These are phyloP conservation scores for Plebejus anna DNA, from an alignment of 2,888 invertebrate genomes.

Conservation along the genomic window DNA sequence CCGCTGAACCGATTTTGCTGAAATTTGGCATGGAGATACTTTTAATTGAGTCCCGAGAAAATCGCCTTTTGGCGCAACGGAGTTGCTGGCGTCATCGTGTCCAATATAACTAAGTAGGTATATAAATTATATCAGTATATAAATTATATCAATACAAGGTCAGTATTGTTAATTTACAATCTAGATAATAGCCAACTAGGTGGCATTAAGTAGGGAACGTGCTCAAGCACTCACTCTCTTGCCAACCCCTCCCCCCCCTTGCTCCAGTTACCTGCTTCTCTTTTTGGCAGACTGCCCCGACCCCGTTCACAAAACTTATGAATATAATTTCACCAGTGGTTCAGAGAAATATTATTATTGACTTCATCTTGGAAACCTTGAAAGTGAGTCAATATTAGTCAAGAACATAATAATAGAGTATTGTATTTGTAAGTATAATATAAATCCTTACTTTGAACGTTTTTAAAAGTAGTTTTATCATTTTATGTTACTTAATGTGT, in stretches of 20 bases:
- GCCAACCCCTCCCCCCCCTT: constrained; percentile 5
- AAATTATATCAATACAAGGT: too few species aligned
- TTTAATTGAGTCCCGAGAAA: too few species aligned
- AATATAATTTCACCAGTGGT: constrained; percentile 21
- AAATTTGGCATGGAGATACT: too few species aligned
- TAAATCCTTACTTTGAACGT: too few species aligned
- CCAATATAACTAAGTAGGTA: too few species aligned
- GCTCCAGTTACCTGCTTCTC: constrained; percentile 24
- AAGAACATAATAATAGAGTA: not conserved
- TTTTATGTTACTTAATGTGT: too few species aligned
- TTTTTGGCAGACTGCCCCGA: constrained; percentile 26
- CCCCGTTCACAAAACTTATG: constrained; percentile 11
- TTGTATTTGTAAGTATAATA: not conserved
- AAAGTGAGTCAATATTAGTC: not conserved
- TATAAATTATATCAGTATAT: too few species aligned
- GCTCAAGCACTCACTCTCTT: constrained; percentile 16
- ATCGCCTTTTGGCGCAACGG: too few species aligned
- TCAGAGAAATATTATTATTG: constrained; percentile 5
- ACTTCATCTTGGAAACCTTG: not conserved
- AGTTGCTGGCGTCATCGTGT: too few species aligned
- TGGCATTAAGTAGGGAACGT: constrained; percentile 14
- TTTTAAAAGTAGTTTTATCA: too few species aligned
- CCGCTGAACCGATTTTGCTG: too few species aligned
- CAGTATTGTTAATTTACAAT: constrained; percentile 33
- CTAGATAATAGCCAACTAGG: constrained; percentile 19